These are phyloP conservation scores for Chorisops tibialis DNA, from an alignment of 2,888 invertebrate genomes.

Conservation along the genomic window DNA sequence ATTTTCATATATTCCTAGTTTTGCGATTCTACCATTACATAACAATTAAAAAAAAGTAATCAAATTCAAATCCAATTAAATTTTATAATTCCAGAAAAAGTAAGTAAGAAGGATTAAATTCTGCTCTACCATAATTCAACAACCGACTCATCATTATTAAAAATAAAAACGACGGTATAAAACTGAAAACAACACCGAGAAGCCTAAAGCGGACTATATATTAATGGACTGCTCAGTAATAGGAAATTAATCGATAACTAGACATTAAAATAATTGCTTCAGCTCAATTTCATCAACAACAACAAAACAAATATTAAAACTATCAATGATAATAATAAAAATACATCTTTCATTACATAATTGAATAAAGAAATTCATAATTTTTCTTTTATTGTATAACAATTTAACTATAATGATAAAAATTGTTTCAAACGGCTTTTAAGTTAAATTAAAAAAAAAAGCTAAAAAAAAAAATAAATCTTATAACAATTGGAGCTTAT, in stretches of 20 bases:
- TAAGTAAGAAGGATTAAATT: not conserved
- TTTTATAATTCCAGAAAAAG: not conserved
- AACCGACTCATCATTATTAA: not conserved
- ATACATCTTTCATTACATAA: not conserved
- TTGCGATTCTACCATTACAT: too few relatives aligned
- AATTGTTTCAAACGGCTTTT: not conserved
- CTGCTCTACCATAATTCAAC: not conserved
- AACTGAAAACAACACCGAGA: not conserved
- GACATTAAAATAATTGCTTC: not conserved
- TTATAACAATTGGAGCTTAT: slow-evolving; percentile 10
- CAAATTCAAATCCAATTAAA: not conserved
- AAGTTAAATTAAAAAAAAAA: not conserved
- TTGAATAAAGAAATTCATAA: not conserved
- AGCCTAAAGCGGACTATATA: slow-evolving; percentile 2
- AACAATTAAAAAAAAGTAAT: too few relatives aligned
- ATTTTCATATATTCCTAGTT: too few relatives aligned
- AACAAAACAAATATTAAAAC: not conserved
- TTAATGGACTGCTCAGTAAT: not conserved
- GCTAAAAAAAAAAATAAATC: too few relatives aligned
- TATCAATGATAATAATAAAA: not conserved
- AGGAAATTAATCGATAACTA: not conserved
- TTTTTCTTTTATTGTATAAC: too few relatives aligned
- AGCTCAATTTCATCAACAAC: not conserved
- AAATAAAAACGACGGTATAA: too few relatives aligned
- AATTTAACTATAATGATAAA: not conserved